phyloP scores from a whole-genome alignment of 2,888 invertebrate species.

The Caenorhabditis sp. region DNA sequence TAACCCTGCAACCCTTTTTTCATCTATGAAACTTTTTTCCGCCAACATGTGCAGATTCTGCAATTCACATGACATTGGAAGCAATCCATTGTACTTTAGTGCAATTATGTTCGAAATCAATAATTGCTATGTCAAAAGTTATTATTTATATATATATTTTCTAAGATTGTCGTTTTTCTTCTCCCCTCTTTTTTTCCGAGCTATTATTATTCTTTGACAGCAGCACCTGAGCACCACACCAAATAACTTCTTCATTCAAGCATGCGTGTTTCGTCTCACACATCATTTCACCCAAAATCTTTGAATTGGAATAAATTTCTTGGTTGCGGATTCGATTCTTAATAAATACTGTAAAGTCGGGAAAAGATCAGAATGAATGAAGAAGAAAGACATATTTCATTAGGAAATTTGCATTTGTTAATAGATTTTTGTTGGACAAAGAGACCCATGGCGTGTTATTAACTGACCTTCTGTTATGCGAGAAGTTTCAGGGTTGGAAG shows the following conservation, averaged over 20 bases:
- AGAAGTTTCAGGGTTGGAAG: conserved; percentile 16
- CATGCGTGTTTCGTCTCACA: conserved; percentile 40
- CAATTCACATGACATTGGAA: not conserved
- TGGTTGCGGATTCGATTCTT: not conserved
- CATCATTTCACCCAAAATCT: conserved; percentile 28
- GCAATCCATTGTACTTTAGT: not conserved
- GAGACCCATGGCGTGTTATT: not conserved
- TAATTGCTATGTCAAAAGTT: conserved; percentile 4
- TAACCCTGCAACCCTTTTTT: too few relatives aligned
- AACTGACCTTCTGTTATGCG: conserved; percentile 37
- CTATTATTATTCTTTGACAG: conserved; percentile 8
- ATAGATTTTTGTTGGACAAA: conserved; percentile 10
- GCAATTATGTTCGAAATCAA: conserved; percentile 2
- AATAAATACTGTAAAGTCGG: not conserved
- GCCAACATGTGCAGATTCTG: too few relatives aligned
- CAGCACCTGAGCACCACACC: conserved; percentile 5
- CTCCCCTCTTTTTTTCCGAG: conserved; percentile 1
- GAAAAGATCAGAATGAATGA: not conserved
- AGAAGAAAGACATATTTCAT: conserved; percentile 7
- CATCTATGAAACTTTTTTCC: too few relatives aligned
- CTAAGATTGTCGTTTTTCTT: conserved; percentile 6
- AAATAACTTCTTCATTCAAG: conserved; percentile 41
- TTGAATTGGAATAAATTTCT: not conserved
- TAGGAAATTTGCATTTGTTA: conserved; percentile 26
- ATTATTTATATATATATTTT: conserved; percentile 9